phyloP scores from a whole-genome alignment of 1,140 invertebrate species.

The Pseudomyrmex sp. region DNA sequence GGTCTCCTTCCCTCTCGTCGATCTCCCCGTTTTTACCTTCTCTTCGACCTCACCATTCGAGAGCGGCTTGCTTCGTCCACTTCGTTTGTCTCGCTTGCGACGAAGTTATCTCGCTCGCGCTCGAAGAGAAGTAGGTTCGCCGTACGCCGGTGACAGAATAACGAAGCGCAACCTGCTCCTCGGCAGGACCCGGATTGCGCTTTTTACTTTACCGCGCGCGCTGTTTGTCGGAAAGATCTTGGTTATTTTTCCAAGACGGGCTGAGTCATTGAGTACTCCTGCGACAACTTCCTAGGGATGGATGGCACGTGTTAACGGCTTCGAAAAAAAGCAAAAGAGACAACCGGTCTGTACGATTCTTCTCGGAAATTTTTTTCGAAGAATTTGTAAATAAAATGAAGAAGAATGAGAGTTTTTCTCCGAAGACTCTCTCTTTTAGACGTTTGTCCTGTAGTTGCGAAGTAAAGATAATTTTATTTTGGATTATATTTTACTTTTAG shows the following conservation, averaged over 20 bases:
- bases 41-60: constrained; percentile 8
- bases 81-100: neutral
- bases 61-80: neutral
- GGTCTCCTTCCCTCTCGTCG: constrained; percentile 27
- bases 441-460: neutral
- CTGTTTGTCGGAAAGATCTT: neutral
- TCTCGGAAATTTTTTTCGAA: neutral
- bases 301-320: constrained; percentile 17
- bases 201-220: constrained; percentile 10
- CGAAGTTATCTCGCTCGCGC: constrained; percentile 24
- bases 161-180: constrained; percentile 32
- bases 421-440: too few relatives aligned
- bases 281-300: neutral
- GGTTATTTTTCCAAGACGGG: constrained; percentile 15
- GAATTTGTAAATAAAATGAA: neutral
- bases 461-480: too few relatives aligned
- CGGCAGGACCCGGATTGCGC: neutral
- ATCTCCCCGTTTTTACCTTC: constrained; percentile 6
- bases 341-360: too few relatives aligned
- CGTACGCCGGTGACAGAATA: constrained; percentile 31
- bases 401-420: too few relatives aligned
- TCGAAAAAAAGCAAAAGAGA: neutral
- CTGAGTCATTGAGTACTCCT: constrained; percentile 31
- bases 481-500: too few relatives aligned
- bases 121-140: constrained; percentile 17